Evolutionary conservation across 1,140 invertebrate genomes (phyloP), one percentile per base, ranked within the genome.

Genomic region (Lepidostoma basale): DNA sequence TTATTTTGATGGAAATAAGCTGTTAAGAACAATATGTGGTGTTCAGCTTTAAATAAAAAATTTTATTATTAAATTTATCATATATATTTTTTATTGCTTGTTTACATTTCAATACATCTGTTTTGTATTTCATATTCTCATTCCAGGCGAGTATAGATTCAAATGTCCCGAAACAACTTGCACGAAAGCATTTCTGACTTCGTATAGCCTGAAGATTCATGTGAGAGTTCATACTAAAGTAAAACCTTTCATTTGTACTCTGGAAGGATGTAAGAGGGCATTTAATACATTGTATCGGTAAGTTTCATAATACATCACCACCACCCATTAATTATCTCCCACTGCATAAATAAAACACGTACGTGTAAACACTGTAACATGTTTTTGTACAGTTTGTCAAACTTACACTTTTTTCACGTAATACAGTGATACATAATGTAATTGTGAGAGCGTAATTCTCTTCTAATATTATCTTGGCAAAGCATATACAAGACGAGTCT

Each of bases 201-300:
- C 92, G 28, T 97, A 97, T 83, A 96, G 94, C 81, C 83, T 98
- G 63, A 97, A 97, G 84, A 96, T 98, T 73, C 96, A 98, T 81
- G 89, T 96, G 63, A 85, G 96, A 74, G 95, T 97, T 59, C 96
- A 98, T 81, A 97, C 96, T 0, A 96, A 97, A 84, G 89, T 96
- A 49, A 96, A 95, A 86, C 93, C 93, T 9, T 97, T 95, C 78
- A 88, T 91, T 76, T 93, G 91, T 75, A 86, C 85, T 58, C 87
- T 90, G 68, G 85, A 85, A 66, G 88, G 85, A 47, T 98, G 96
- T 85, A 88, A 91, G 75, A 97, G 97, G 82, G 92, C 94, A 49
- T 98, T 97, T 81, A 98, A 95, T 79, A 98, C 95, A 62, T 82
- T 96, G 22, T 97, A 97, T 84, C 90, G 93, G 84, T 87, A 72